Evolutionary conservation across 2,888 invertebrate genomes (phyloP), one percentile per base, ranked within the genome.

Genomic region (Ceriagrion tenellum): DNA sequence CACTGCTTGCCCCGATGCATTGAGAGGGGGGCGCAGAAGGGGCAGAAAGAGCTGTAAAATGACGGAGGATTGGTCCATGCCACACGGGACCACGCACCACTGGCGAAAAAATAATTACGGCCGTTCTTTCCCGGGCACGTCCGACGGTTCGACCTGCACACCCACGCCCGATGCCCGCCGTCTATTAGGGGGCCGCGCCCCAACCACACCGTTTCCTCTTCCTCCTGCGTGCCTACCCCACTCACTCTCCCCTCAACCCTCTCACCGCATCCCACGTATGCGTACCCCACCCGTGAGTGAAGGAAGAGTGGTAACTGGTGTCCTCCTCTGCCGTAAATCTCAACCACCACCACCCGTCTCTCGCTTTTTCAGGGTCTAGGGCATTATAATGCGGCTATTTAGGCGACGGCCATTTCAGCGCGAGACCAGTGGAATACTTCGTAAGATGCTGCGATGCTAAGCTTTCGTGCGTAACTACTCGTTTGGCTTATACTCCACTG

Each of bases 61-160:
- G 47, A 95, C 95, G 95, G 95, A 30, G 69, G 91, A 47, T 55
- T 23, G 69, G 69, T 6, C 18, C 16, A 59, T 8, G 47, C 59
- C 26, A 10, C 69, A n/a, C 23, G 26, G 26, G 63, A 63, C 23
- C n/a, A n/a, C 23, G 69, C 35, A 18, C 81, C 12, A 35, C 81
- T 23, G 35, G 81, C 35, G 35, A 13, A 35, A 81, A 81, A 81
- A 47, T n/a, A 69, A 30, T 81, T 30, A 81, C 81, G 81, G 81
- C 35, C 81, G 81, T 81, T 81, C 81, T 81, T 81, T 81, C 30
- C 81, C 81, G 81, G 13, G 16, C 30, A 30, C 30, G 30, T 35
- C 30, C 16, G 30, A 35, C 30, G 81, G 16, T 4, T 69, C 47
- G n/a, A 12, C 69, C 69, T 69, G 10, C 26, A n/a, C 30, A 8